Percentiles rank a stretch among this genome's conserved stretches.
These are phyloP conservation scores for Diceros bicornis DNA, from an alignment of 2,797 vertebrate genomes.

Conservation along the genomic window DNA sequence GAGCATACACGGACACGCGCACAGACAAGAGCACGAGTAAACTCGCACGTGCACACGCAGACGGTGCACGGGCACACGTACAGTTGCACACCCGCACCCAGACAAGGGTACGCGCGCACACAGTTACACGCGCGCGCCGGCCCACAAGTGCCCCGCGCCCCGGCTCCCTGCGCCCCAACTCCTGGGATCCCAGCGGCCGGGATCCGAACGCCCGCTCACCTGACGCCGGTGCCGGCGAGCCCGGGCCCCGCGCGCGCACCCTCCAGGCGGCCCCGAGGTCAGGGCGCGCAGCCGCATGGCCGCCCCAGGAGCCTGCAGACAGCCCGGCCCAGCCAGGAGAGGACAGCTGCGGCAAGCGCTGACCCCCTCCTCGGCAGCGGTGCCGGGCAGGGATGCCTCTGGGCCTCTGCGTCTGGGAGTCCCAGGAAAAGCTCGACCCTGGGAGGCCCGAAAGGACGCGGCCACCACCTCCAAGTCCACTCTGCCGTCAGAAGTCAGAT, in stretches of 20 bases:
- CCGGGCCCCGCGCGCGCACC: conserved; percentile 6
- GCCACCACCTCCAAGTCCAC: background rate
- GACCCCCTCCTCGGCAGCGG: background rate
- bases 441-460: background rate
- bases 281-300: conserved; percentile 77
- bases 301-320: background rate
- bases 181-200: background rate
- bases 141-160: no score
- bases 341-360: background rate
- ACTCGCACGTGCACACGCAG: background rate
- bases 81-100: background rate
- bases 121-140: background rate
- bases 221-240: conserved; percentile 27
- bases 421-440: background rate
- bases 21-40: background rate
- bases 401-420: background rate
- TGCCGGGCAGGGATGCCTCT: background rate
- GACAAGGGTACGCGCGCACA: background rate
- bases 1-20: background rate
- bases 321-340: background rate
- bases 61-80: no score
- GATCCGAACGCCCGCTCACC: conserved; percentile 50
- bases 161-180: background rate
- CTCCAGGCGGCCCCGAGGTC: conserved; percentile 46
- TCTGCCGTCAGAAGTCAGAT: conserved; percentile 39